Evolutionary conservation across 2,113 vertebrate genomes (phyloP), one percentile per base, ranked within the genome.

Genomic region (Neotoma lepida): DNA sequence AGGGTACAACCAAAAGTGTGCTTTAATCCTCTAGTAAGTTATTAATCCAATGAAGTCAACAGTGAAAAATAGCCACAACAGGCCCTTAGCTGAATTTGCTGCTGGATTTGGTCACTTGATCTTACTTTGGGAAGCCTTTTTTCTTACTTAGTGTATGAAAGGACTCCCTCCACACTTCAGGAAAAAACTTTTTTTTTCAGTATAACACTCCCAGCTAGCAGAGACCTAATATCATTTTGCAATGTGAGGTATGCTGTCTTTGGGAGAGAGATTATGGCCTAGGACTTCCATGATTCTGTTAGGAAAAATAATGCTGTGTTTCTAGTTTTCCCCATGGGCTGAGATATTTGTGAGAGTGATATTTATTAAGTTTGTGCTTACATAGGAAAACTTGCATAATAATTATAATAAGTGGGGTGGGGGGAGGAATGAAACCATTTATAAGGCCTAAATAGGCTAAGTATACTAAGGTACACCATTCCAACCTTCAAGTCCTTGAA

Each of bases 221-320:
- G 35, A 89, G 70, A 20, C 39, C 30, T 35, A 18, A 56, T 81
- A 22, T 80, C 41, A 44, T 15, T 35, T 17, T 33, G 70, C 17
- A 54, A 18, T 6, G 22, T 33, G 20, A 6, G 46, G 30, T 2
- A 6, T 10, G 7, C 44, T 39, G 0, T 4, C 41, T 41, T 7
- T 15, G 2, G 13, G 0, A 9, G 20, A 33, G n/a, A 94, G 80
- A 0, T 14, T n/a, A 17, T 22, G 51, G 35, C 71, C 12, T 56
- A 56, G 44, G 28, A 84, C 44, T 68, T 88, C 80, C 30, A 73
- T 56, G 78, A 86, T 44, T 77, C 30, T 63, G 1, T 44, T 68
- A 74, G 33, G 18, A 88, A 94, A n/a, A 80, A 41, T 41, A 82
- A 82, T 41, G 13, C 39, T 96, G 58, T 89, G 41, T 13, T 63